Base-by-base conservation (phyloP, 2,113 vertebrate species). In the Stercorarius parasiticus region DNA sequence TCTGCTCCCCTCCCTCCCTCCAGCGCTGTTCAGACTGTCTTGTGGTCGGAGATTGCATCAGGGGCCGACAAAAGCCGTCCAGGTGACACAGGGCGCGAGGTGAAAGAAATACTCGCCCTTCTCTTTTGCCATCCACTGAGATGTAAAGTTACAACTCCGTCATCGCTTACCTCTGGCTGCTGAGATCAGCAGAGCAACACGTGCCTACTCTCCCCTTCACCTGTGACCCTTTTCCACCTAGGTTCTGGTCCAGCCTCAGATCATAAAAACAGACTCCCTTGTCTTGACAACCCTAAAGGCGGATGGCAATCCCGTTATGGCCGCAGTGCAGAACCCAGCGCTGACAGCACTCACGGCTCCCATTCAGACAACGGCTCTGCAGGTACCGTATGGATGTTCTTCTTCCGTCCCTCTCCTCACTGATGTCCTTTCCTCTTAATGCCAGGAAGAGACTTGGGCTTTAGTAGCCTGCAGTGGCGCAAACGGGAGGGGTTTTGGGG, bases 161-260 rank as follows among this genome's bases (percentile, higher is more conserved):
- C 27, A 21, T 80, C 1, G 1, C 32, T 85, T n/a, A 21, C 19
- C 20, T 79, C 21, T 95, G 59, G 13, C 64, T 82, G 1, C 34
- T 23, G 72, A 52, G 22, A 56, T 55, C 42, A 47, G 25, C 23
- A 32, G n/a, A 71, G 78, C 34, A 55, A 18, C 20, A 17, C 0
- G 2, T 58, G 11, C 32, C 47, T 20, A 1, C 36, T 76, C 52
- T 50, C 22, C 49, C 32, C 66, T 77, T 96, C 73, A 96, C 62
- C 70, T 72, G 10, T 82, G 50, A 67, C 66, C 91, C 42, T 74
- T 59, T 76, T 72, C 67, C 34, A 45, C 29, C 11, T 73, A 99
- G 99, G 98, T 99, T 90, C 98, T 99, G 74, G 99, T 99, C 82
- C 99, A 99, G 74, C 99, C 99, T 79, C 99, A 99, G 98, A 99